Conservation (phyloP, 64 coral and sea anemone species). For the Anthopleura sola region DNA sequence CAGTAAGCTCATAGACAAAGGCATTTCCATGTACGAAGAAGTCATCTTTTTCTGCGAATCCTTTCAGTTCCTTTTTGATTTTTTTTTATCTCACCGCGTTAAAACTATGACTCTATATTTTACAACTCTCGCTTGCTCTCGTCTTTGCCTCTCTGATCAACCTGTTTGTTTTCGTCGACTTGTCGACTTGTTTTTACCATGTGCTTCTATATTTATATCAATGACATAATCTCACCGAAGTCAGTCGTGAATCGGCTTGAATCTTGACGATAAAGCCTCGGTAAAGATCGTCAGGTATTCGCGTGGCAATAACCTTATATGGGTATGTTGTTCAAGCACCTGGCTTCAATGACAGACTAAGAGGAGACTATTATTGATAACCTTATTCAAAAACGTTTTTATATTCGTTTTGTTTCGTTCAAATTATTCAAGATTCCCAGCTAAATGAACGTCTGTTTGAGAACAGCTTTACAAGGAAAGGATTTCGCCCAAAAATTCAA, state of each 20-base stretch:
- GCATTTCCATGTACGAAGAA: background rate
- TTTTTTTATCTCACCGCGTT: background rate
- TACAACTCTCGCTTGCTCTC: background rate
- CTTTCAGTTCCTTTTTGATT: background rate
- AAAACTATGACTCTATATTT: background rate
- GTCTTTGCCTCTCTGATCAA: background rate
- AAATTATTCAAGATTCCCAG: background rate
- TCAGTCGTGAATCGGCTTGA: constrained; percentile 1
- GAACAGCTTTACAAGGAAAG: too few relatives aligned
- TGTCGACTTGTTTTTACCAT: constrained; percentile 3
- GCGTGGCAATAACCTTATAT: background rate
- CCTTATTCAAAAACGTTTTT: background rate
- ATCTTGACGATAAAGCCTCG: background rate
- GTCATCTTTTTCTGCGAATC: background rate
- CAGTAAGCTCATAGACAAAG: constrained; percentile 4
- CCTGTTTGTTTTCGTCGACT: constrained; percentile 5
- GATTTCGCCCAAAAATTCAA: too few relatives aligned
- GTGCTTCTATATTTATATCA: constrained; percentile 8
- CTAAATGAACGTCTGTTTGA: too few relatives aligned
- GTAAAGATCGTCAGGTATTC: constrained; percentile 13
- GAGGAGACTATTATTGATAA: background rate
- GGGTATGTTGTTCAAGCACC: background rate
- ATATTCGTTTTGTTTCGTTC: background rate
- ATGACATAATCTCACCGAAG: constrained; percentile 17
- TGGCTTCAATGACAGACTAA: background rate